Evolutionary conservation across 2,797 vertebrate genomes (phyloP).

Genomic region (Hyperoplus lanceolatus): DNA sequence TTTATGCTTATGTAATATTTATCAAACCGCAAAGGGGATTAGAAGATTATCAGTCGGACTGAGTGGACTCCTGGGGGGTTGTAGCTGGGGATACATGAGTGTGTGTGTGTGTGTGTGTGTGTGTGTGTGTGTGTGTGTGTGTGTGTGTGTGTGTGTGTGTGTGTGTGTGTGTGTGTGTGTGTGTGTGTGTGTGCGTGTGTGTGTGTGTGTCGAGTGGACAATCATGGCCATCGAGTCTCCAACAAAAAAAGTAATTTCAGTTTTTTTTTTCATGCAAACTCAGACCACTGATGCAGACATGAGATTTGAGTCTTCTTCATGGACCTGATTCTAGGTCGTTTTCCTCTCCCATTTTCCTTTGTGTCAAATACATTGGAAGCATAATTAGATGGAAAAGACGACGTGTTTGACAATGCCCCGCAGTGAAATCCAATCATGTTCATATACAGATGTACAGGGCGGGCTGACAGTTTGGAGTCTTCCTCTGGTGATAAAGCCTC

Average conservation of each 20-base stretch:
- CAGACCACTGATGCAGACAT: not conserved
- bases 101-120: no score
- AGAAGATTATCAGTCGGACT: constrained; percentile 40
- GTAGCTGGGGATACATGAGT: not conserved
- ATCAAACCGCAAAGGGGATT: constrained; percentile 38
- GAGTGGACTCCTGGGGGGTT: constrained; percentile 12
- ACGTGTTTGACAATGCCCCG: not conserved
- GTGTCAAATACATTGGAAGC: not conserved
- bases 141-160: no score
- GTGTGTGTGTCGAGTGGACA: not conserved
- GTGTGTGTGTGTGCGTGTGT: not conserved
- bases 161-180: no score
- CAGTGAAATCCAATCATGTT: not conserved
- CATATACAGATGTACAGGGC: not conserved
- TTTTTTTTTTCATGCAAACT: not conserved
- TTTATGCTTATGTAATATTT: constrained; percentile 37
- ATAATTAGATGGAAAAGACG: not conserved
- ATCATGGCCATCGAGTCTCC: not conserved
- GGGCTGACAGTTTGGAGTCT: not conserved
- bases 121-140: no score
- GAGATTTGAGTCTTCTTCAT: not conserved
- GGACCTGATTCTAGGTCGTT: not conserved
- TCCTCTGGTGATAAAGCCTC: not conserved
- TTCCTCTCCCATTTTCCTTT: not conserved
- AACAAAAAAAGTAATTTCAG: not conserved